phyloP scores from a whole-genome alignment of 2,888 invertebrate species.

The Drosophila dives region DNA sequence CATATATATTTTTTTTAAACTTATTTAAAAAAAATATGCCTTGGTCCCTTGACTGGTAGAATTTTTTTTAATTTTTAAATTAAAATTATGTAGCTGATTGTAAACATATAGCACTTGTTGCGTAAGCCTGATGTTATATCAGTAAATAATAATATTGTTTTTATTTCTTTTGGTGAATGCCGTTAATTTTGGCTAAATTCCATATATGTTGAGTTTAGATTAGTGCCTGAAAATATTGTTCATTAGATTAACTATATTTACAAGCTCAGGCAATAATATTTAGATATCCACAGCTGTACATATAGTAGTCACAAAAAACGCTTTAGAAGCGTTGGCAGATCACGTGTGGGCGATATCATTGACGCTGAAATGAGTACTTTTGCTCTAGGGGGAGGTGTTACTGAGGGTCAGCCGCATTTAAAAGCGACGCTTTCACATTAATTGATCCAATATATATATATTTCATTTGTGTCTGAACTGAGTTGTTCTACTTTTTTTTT shows the following conservation, averaged over 20 bases:
- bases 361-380: slow-evolving; percentile 18
- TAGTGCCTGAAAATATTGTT: not conserved
- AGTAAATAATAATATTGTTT: not conserved
- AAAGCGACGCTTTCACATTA: slow-evolving; percentile 52
- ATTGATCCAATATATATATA: slow-evolving; percentile 42
- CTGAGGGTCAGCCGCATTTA: slow-evolving; percentile 61
- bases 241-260: not conserved
- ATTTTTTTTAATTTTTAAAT: too few species aligned
- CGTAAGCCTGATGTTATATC: not conserved
- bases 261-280: not conserved
- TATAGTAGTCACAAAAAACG: not conserved
- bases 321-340: slow-evolving; percentile 25
- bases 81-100: too few species aligned
- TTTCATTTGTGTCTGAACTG: too few species aligned
- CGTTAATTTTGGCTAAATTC: not conserved
- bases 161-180: not conserved
- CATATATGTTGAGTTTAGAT: not conserved
- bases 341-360: slow-evolving; percentile 67
- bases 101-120: not conserved
- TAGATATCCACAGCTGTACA: not conserved
- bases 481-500: not conserved
- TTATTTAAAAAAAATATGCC: too few species aligned
- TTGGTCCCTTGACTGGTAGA: too few species aligned
- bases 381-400: slow-evolving; percentile 48
- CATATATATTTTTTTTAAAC: too few species aligned